Conservation (phyloP, 2,888 invertebrate genomes). For the Luperina testacea region DNA sequence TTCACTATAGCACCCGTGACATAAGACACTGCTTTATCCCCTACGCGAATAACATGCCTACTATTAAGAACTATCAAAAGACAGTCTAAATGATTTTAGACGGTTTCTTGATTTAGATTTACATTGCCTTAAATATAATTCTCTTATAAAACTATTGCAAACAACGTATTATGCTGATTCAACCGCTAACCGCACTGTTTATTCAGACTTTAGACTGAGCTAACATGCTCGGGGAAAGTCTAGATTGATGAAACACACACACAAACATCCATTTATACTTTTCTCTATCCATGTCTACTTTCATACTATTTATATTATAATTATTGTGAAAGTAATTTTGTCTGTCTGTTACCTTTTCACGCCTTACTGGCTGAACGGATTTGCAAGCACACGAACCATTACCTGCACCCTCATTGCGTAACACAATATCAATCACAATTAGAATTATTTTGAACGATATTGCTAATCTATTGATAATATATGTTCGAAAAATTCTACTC, state of each 20-base stretch:
- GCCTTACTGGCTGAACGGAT: neutral
- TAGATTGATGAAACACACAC: neutral
- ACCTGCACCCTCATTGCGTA: no score
- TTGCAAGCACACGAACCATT: neutral
- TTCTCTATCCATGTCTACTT: neutral
- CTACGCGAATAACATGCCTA: neutral
- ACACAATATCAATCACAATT: no score
- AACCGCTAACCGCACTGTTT: constrained; percentile 2
- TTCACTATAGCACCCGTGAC: neutral
- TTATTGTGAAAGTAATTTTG: neutral
- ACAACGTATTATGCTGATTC: neutral
- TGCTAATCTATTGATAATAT: no score
- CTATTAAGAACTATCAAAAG: neutral
- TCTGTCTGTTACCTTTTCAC: neutral
- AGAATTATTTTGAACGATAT: no score
- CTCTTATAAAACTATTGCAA: neutral
- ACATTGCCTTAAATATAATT: neutral
- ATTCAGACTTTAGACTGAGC: neutral
- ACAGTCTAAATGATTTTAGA: neutral
- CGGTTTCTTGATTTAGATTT: neutral
- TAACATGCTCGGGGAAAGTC: neutral
- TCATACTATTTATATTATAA: neutral
- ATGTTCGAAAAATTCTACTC: no score
- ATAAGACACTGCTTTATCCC: neutral
- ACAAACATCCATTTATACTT: neutral